Percentiles rank a stretch among this genome's conserved stretches.
Conservation (phyloP, 2,888 invertebrate genomes). For the Leptopilina syphax region DNA sequence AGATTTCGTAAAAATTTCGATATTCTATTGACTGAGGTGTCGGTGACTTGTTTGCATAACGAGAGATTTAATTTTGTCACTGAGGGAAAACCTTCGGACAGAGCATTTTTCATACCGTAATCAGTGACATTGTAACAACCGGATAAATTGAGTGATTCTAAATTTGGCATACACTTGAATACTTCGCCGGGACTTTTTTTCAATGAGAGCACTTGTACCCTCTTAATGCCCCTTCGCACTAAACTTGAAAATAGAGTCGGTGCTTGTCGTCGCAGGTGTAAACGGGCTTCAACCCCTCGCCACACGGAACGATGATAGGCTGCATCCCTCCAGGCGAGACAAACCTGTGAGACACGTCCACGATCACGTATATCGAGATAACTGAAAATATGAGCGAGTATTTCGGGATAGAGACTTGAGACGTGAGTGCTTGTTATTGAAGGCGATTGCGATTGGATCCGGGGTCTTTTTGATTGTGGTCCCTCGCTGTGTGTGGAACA, state of each 20-base stretch:
- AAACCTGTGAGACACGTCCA: constrained; percentile 94
- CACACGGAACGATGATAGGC: constrained; percentile 95
- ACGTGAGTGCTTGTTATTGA: constrained; percentile 83
- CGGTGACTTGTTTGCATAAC: constrained; percentile 96
- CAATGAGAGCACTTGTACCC: constrained; percentile 92
- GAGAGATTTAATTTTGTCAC: constrained; percentile 91
- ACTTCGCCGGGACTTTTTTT: constrained; percentile 90
- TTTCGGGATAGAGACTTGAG: constrained; percentile 93
- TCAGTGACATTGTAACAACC: constrained; percentile 97
- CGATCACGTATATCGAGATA: constrained; percentile 92
- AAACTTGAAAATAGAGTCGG: constrained; percentile 91
- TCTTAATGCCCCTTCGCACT: constrained; percentile 91
- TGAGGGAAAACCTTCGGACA: constrained; percentile 86
- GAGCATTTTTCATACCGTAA: constrained; percentile 88
- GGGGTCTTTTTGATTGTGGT: constrained; percentile 42
- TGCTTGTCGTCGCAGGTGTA: constrained; percentile 90
- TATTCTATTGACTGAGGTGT: constrained; percentile 90
- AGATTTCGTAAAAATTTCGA: constrained; percentile 91
- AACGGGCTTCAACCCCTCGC: constrained; percentile 94
- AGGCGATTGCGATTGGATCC: constrained; percentile 57
- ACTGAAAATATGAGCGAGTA: constrained; percentile 94
- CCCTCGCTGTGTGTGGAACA: constrained; percentile 56
- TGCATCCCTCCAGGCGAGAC: constrained; percentile 93
- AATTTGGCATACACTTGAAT: constrained; percentile 89
- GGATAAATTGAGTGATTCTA: constrained; percentile 92